A percentile compares a stretch with the other conserved stretches of the same genome.
Conservation (phyloP, 2,888 invertebrate species). For the Melinaea menophilus region DNA sequence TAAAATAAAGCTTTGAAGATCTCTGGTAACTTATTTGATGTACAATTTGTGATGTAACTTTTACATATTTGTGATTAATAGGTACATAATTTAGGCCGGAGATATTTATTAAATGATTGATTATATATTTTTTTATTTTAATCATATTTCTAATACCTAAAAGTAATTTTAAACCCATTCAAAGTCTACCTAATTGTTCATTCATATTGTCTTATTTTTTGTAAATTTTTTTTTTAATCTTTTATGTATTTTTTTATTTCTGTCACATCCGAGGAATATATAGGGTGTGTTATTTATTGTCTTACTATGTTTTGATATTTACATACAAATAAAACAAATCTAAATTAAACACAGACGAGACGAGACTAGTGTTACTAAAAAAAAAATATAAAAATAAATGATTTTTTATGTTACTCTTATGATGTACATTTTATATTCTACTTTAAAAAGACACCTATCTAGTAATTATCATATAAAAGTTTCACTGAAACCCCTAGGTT, state of each 20-base stretch:
- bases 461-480: conserved; percentile 11
- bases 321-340: conserved; percentile 4
- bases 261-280: neutral
- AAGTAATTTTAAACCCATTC: conserved; percentile 1
- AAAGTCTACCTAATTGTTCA: conserved; percentile 8
- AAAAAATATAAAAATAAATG: conserved; percentile 6
- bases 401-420: neutral
- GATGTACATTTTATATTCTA: conserved; percentile 8
- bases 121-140: neutral
- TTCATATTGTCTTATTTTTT: conserved; percentile 14
- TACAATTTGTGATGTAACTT: no score
- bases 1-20: neutral
- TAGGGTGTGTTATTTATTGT: conserved; percentile 12
- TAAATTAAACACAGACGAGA: neutral
- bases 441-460: conserved; percentile 16
- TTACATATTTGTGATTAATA: neutral
- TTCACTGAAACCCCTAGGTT: conserved; percentile 13
- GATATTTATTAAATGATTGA: conserved; percentile 2
- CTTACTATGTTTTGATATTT: conserved; percentile 9
- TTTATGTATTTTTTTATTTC: conserved; percentile 1
- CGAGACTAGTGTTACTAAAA: conserved; percentile 14
- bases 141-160: neutral
- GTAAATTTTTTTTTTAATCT: conserved; percentile 2
- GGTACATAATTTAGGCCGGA: conserved; percentile 10
- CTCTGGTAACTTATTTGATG: neutral